A percentile compares a stretch with the other conserved stretches of the same genome.
Evolutionary conservation across 2,888 invertebrate genomes (phyloP).

Genomic region (Xestia xanthographa): DNA sequence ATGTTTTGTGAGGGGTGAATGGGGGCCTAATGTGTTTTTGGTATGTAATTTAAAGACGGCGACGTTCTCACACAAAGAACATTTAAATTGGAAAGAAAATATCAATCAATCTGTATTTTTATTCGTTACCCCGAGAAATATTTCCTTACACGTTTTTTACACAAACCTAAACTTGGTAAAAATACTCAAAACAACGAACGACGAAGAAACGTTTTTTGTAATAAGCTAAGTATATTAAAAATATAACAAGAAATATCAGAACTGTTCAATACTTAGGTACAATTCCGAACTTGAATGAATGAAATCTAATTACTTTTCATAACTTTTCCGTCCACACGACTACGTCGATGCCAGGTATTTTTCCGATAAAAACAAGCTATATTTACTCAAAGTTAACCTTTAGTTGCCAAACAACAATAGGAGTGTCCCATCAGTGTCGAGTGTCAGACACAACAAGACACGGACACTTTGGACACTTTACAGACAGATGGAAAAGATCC

Average conservation of each 20-base stretch:
- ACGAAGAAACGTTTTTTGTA: not conserved
- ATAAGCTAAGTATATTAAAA: not conserved
- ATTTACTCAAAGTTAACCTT: conserved; percentile 52
- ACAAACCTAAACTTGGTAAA: not conserved
- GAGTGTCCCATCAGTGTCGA: conserved; percentile 48
- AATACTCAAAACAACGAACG: not conserved
- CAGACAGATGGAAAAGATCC: not conserved
- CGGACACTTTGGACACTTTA: conserved; percentile 1
- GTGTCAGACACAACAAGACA: conserved; percentile 40
- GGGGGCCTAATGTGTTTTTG: not conserved
- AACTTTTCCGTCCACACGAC: conserved; percentile 22
- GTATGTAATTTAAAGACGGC: conserved; percentile 3
- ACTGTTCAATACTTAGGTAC: conserved; percentile 18
- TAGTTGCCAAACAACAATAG: conserved; percentile 34
- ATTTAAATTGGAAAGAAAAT: not conserved
- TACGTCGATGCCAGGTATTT: conserved; percentile 13
- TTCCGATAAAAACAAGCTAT: conserved; percentile 38
- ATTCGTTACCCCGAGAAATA: not conserved
- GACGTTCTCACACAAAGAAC: conserved; percentile 6
- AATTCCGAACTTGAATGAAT: conserved; percentile 10
- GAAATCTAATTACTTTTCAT: conserved; percentile 33
- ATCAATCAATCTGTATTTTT: not conserved
- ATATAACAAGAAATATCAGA: conserved; percentile 1
- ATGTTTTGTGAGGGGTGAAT: not conserved
- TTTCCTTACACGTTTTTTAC: not conserved